These are phyloP conservation scores for Papilio elwesi DNA, from an alignment of 2,888 invertebrate genomes.

Conservation along the genomic window DNA sequence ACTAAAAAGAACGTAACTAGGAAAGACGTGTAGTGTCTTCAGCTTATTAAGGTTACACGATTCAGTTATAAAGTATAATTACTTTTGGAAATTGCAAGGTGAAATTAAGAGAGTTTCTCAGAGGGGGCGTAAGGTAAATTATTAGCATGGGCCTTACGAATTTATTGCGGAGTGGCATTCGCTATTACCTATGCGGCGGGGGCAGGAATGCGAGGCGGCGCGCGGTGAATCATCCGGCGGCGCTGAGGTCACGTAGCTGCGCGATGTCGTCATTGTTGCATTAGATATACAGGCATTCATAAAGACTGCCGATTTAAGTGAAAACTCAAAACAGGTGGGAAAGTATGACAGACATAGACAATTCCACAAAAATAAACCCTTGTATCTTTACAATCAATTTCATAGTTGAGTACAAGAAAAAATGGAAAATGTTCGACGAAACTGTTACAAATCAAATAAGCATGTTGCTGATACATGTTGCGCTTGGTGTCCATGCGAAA, in stretches of 20 bases:
- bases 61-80: constrained; percentile 39
- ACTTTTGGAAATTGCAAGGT: constrained; percentile 42
- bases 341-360: too few relatives aligned
- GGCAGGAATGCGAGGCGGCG: constrained; percentile 66
- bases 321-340: too few relatives aligned
- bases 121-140: constrained; percentile 53
- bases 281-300: constrained; percentile 39
- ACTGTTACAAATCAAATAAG: too few relatives aligned
- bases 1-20: not conserved
- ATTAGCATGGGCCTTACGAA: constrained; percentile 61
- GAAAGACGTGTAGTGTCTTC: not conserved
- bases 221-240: constrained; percentile 68
- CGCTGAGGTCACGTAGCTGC: constrained; percentile 67
- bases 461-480: too few relatives aligned
- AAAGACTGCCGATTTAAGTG: too few relatives aligned
- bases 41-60: constrained; percentile 17
- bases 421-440: too few relatives aligned
- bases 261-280: constrained; percentile 70
- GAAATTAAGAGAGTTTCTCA: constrained; percentile 9
- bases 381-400: too few relatives aligned
- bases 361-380: too few relatives aligned
- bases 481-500: too few relatives aligned
- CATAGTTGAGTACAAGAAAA: too few relatives aligned
- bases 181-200: constrained; percentile 74
- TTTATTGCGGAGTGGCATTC: constrained; percentile 74